phyloP scores from a whole-genome alignment of 2,888 invertebrate species.

The Agonopterix heracliana region DNA sequence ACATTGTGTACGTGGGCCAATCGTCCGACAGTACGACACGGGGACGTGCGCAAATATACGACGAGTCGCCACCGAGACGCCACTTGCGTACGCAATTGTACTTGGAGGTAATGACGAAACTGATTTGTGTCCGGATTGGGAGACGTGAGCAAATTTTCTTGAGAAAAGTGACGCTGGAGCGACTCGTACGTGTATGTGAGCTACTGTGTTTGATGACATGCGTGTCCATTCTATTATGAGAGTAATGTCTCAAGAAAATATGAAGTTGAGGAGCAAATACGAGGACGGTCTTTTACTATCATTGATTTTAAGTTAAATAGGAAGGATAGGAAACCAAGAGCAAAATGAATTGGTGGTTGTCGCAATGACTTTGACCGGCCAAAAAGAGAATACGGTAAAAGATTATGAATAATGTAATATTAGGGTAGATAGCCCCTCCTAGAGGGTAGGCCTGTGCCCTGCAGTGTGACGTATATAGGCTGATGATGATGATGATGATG shows the following conservation, averaged over 20 bases:
- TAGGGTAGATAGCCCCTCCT: no score
- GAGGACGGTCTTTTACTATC: no score
- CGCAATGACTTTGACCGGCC: no score
- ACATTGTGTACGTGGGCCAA: constrained; percentile 59
- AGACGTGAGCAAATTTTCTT: constrained; percentile 47
- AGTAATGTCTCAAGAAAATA: constrained; percentile 3
- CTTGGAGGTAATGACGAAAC: constrained; percentile 27
- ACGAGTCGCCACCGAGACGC: constrained; percentile 22
- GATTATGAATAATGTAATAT: no score
- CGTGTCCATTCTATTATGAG: constrained; percentile 21
- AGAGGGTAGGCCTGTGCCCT: no score
- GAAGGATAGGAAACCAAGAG: no score
- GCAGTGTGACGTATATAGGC: no score
- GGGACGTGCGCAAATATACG: constrained; percentile 48
- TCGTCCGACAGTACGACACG: constrained; percentile 35
- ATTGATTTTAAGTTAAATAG: no score
- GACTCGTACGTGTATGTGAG: constrained; percentile 23
- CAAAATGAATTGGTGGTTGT: no score
- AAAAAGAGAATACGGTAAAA: no score
- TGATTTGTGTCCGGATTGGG: constrained; percentile 30
- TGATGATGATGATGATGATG: no score
- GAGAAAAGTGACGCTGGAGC: no score
- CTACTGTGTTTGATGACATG: constrained; percentile 31
- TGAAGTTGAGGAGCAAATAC: not conserved
- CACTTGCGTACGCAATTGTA: constrained; percentile 34